These are phyloP conservation scores for Megaceryle alcyon DNA, from an alignment of 2,797 vertebrate species.

Conservation along the genomic window DNA sequence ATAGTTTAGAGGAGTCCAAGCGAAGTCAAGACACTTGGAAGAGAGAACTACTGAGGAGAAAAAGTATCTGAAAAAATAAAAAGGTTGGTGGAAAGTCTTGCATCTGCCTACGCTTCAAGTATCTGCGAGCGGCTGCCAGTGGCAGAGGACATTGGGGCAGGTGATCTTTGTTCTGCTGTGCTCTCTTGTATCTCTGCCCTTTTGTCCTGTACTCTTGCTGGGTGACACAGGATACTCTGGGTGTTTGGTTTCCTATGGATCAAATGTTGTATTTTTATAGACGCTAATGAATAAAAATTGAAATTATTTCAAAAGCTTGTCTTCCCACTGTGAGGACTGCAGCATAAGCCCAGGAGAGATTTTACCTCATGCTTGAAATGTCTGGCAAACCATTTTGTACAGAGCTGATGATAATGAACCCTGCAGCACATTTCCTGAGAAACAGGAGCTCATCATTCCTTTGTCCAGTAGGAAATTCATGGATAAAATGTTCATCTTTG, in stretches of 20 bases:
- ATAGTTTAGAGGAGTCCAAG: neutral
- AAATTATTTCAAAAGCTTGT: slow-evolving; percentile 13
- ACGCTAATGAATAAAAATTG: neutral
- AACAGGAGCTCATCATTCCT: slow-evolving; percentile 24
- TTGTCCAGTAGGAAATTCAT: neutral
- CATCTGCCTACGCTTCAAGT: neutral
- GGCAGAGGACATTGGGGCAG: neutral
- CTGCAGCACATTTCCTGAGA: slow-evolving; percentile 40
- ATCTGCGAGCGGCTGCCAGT: neutral
- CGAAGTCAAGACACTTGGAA: neutral
- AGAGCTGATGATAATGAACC: slow-evolving; percentile 23
- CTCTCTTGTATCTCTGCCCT: neutral
- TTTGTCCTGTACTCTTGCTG: neutral
- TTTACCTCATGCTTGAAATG: slow-evolving; percentile 14
- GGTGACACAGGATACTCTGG: neutral
- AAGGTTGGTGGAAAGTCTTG: neutral
- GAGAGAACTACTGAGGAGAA: neutral
- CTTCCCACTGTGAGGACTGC: neutral
- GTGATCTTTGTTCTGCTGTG: neutral
- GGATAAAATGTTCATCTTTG: neutral
- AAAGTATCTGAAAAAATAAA: neutral
- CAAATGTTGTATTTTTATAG: slow-evolving; percentile 13
- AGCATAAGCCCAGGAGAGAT: slow-evolving; percentile 4
- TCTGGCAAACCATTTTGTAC: slow-evolving; percentile 41
- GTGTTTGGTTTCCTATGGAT: neutral